Base-by-base conservation (phyloP, 2,797 vertebrate species). In the Sebastes miniatus region DNA sequence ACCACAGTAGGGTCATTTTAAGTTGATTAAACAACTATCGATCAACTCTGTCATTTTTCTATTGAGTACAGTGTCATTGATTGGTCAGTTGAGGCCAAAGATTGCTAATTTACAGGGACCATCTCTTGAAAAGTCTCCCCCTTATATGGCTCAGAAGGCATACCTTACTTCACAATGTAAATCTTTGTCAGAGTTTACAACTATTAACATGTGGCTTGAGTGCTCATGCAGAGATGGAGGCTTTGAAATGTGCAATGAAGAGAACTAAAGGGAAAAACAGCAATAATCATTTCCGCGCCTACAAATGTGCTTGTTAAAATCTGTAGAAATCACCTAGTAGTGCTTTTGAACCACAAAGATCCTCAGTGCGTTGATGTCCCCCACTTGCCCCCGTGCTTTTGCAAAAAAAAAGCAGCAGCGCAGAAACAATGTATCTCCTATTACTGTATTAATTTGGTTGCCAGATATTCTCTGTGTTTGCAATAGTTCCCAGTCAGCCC, bases 361-460 rank as follows among this genome's bases (percentile, higher is more conserved):
- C 22, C 9, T 47, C 57, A 2, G 4, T 43, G 77, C n/a, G 68
- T 5, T 84, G 63, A 85, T 76, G 72, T 73, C 16, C 34, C 70
- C 14, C 24, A 36, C 31, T 27, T 57, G 39, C 69, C 66, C 34
- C 20, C 43, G 18, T 62, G 24, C 50, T 50, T 67, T 16, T 18
- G 12, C 24, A 72, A 52, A n/a, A 24, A 70, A 43, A 54, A 69
- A 24, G 69, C 36, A 61, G 20, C 25, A n/a, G 52, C 18, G 22
- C 3, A 59, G 34, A 80, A 67, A 68, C 63, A 16, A 16, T 76
- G 62, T 34, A 69, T 61, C 68, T 77, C 22, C 39, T 3, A 4
- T 81, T 83, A 67, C 68, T 76, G 52, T 78, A 75, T 81, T 80
- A 43, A 74, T 90, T 80, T 83, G 47, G 14, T 68, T 75, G 62